phyloP scores from a whole-genome alignment of 1,140 invertebrate species.

The Nasonia giraulti region DNA sequence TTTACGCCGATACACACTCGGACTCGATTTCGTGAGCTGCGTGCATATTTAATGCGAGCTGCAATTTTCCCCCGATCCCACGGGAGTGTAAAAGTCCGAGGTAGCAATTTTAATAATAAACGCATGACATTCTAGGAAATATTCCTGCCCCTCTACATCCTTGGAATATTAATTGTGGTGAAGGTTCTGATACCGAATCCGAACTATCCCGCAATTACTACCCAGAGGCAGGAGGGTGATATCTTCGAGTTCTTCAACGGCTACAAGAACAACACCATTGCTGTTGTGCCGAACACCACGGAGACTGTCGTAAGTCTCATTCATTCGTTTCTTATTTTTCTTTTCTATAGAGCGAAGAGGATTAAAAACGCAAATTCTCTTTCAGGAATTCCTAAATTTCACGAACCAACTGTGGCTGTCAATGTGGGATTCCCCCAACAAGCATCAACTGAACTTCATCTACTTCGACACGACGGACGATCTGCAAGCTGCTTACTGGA shows the following conservation, averaged over 20 bases:
- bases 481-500: slow-evolving; percentile 82
- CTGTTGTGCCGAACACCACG: slow-evolving; percentile 80
- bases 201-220: slow-evolving; percentile 81
- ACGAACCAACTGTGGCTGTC: slow-evolving; percentile 78
- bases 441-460: slow-evolving; percentile 78
- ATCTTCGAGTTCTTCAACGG: slow-evolving; percentile 79
- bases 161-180: slow-evolving; percentile 82
- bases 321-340: not conserved
- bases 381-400: slow-evolving; percentile 79
- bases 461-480: slow-evolving; percentile 80
- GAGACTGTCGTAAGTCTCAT: slow-evolving; percentile 77
- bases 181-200: slow-evolving; percentile 84
- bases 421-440: slow-evolving; percentile 73
- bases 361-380: not conserved
- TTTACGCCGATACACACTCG: not conserved
- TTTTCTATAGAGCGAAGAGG: not conserved
- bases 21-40: too few species aligned
- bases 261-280: slow-evolving; percentile 79
- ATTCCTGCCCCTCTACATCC: slow-evolving; percentile 82
- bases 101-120: not conserved
- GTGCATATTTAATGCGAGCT: too few species aligned
- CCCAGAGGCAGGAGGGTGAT: slow-evolving; percentile 74
- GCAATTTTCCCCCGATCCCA: too few species aligned
- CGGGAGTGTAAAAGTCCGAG: too few species aligned
- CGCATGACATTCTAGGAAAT: slow-evolving; percentile 78